Conservation (phyloP, 2,797 vertebrate species). For the Syndactyla subalaris region DNA sequence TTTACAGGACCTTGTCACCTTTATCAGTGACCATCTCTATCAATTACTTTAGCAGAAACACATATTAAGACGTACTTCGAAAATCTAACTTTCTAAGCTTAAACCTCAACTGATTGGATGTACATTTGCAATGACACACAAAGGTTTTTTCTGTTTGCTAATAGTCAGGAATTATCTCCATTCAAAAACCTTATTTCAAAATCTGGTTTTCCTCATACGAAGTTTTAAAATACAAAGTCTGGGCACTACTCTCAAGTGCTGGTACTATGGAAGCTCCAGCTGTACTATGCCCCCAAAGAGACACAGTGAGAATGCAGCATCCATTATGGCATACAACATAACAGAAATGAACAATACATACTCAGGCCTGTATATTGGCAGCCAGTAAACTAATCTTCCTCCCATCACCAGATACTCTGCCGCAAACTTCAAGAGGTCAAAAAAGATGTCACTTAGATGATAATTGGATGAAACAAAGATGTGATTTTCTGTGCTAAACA, state of each 20-base stretch:
- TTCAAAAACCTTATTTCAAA: background rate
- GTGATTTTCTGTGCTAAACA: constrained; percentile 85
- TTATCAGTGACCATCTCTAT: background rate
- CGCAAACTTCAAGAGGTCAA: constrained; percentile 92
- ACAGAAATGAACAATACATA: constrained; percentile 77
- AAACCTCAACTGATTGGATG: background rate
- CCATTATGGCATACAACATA: background rate
- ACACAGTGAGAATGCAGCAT: background rate
- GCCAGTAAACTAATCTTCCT: constrained; percentile 95
- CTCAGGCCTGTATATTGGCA: constrained; percentile 95
- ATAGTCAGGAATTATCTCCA: background rate
- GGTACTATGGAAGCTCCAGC: background rate
- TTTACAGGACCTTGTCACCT: background rate
- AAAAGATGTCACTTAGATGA: constrained; percentile 95
- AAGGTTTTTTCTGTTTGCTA: background rate
- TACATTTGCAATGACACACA: background rate
- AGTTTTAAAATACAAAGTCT: background rate
- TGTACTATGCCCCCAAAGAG: background rate
- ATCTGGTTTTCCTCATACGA: background rate
- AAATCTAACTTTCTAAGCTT: background rate
- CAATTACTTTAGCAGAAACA: background rate
- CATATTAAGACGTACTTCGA: background rate
- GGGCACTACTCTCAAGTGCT: background rate
- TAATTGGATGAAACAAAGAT: constrained; percentile 91
- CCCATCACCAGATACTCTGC: constrained; percentile 87